Percentiles rank a stretch among this genome's conserved stretches.
These are phyloP conservation scores for Acanthosepion pharaonis DNA, from an alignment of 2,888 invertebrate genomes.

Conservation along the genomic window DNA sequence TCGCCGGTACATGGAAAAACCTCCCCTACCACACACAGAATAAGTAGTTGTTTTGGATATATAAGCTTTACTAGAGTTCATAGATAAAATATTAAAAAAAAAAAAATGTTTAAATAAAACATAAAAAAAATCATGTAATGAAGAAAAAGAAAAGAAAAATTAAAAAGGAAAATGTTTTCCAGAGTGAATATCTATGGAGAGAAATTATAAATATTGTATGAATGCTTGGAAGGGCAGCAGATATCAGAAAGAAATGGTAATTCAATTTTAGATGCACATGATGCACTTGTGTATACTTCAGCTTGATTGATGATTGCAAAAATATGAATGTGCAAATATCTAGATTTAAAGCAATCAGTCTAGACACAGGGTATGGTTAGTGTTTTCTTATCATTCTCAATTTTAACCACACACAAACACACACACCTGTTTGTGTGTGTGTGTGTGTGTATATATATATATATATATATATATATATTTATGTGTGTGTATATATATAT, in stretches of 20 bases:
- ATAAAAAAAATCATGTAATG: no score
- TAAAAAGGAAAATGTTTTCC: no score
- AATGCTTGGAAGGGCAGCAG: conserved; percentile 8
- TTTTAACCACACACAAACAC: not conserved
- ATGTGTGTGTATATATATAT: not conserved
- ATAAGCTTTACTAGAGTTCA: no score
- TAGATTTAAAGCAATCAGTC: not conserved
- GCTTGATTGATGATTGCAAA: not conserved
- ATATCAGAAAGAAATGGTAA: not conserved
- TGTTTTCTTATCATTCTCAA: not conserved
- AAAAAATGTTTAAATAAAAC: no score
- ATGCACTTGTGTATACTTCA: not conserved
- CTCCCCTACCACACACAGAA: no score
- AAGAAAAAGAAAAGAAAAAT: no score
- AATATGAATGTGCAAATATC: conserved; percentile 15
- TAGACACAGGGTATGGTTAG: not conserved
- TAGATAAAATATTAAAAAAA: no score
- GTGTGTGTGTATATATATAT: not conserved
- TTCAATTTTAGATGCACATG: not conserved
- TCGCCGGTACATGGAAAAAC: no score
- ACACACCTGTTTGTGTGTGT: not conserved
- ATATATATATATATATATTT: not conserved
- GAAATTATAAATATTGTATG: not conserved
- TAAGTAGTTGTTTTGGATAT: no score
- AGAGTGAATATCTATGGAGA: no score